Percentiles rank a stretch among this genome's conserved stretches.
phyloP scores from a whole-genome alignment of 2,888 invertebrate genomes.

The Temnothorax rugatulus region DNA sequence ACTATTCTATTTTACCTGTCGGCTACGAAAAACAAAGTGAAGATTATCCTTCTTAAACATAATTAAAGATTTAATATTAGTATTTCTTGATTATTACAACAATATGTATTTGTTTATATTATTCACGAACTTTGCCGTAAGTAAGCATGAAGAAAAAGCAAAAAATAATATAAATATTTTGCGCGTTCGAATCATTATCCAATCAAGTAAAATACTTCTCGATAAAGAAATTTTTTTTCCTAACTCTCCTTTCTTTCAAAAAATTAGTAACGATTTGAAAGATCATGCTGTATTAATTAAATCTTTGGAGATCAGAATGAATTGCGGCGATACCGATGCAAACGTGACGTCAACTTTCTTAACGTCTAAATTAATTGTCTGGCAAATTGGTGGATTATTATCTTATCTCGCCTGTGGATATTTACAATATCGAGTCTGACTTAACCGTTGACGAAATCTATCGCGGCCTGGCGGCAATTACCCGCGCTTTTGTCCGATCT shows the following conservation, averaged over 20 bases:
- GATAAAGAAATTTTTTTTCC: neutral
- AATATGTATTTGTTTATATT: neutral
- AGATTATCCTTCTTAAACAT: neutral
- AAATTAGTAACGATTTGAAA: neutral
- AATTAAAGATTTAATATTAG: neutral
- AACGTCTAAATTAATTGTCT: neutral
- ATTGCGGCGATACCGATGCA: neutral
- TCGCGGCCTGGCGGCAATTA: constrained; percentile 35
- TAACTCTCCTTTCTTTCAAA: neutral
- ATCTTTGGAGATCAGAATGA: neutral
- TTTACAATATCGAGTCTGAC: neutral
- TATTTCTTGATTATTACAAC: neutral
- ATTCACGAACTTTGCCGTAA: neutral
- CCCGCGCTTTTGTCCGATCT: constrained; percentile 35
- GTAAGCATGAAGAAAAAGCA: neutral
- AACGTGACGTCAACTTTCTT: neutral
- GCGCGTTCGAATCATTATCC: neutral
- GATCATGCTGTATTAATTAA: neutral
- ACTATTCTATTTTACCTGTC: neutral
- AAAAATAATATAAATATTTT: neutral
- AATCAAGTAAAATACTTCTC: neutral
- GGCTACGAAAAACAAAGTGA: neutral
- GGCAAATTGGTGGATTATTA: neutral
- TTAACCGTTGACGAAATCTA: constrained; percentile 27
- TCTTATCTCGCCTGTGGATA: neutral